These are phyloP conservation scores for Stercorarius parasiticus DNA, from an alignment of 2,113 vertebrate species.

Conservation along the genomic window DNA sequence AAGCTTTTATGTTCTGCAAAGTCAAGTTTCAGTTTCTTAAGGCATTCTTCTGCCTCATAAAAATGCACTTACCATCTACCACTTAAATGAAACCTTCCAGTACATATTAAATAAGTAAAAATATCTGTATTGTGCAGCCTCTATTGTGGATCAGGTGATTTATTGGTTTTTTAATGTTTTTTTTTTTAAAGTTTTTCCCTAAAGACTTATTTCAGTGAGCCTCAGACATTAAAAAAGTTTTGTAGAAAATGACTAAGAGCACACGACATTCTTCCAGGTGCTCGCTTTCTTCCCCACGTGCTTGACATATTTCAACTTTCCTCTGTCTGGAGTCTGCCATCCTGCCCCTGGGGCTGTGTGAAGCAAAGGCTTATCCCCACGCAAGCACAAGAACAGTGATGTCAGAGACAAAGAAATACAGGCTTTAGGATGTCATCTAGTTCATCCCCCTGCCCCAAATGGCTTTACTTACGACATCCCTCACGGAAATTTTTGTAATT, in stretches of 20 bases:
- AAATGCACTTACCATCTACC: background rate
- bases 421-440: background rate
- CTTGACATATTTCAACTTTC: background rate
- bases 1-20: background rate
- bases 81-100: background rate
- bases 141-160: background rate
- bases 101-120: background rate
- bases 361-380: background rate
- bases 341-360: too few species aligned
- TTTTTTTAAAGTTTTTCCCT: background rate
- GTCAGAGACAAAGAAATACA: background rate
- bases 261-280: background rate
- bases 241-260: background rate
- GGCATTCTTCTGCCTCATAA: background rate
- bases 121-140: background rate
- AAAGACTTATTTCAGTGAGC: background rate
- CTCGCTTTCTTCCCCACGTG: accelerated
- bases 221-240: background rate
- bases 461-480: background rate
- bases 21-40: background rate
- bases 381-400: background rate
- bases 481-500: background rate
- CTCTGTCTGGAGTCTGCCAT: background rate
- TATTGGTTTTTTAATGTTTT: background rate
- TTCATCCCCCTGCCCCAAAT: background rate